Percentiles rank a stretch among this genome's conserved stretches.
These are phyloP conservation scores for Cactoblastis cactorum DNA, from an alignment of 2,888 invertebrate species.

Conservation along the genomic window DNA sequence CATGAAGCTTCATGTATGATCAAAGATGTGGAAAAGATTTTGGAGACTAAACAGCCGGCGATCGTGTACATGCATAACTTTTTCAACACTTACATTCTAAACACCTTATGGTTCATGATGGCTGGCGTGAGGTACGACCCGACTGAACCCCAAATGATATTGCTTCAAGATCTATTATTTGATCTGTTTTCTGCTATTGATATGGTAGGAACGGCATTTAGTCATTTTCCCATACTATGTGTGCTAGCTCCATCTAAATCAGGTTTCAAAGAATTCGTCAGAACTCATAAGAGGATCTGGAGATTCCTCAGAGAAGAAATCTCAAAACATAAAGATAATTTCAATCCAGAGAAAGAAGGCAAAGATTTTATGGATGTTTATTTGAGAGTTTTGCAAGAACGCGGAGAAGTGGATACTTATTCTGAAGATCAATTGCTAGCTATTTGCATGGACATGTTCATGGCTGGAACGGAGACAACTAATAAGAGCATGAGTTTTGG, in stretches of 20 bases:
- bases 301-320: constrained; percentile 85
- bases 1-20: constrained; percentile 84
- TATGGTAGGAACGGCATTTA: constrained; percentile 89
- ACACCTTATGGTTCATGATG: constrained; percentile 91
- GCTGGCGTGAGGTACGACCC: constrained; percentile 86
- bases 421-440: constrained; percentile 88
- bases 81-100: constrained; percentile 87
- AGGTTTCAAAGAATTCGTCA: constrained; percentile 86
- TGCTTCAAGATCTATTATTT: constrained; percentile 83
- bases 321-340: constrained; percentile 82
- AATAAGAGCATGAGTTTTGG: constrained; percentile 88
- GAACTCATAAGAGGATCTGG: constrained; percentile 85
- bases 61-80: constrained; percentile 84
- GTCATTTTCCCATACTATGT: constrained; percentile 87
- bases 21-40: constrained; percentile 62
- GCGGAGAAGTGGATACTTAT: constrained; percentile 78
- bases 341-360: constrained; percentile 79
- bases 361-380: constrained; percentile 92
- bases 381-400: constrained; percentile 82
- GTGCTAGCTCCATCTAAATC: constrained; percentile 86
- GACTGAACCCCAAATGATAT: constrained; percentile 83
- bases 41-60: constrained; percentile 58
- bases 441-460: constrained; percentile 90
- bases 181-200: constrained; percentile 86
- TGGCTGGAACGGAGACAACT: constrained; percentile 93